Percentiles rank a stretch among this genome's conserved stretches.
Conservation (phyloP, 2,113 vertebrate genomes). For the Rhadina sibilatrix region DNA sequence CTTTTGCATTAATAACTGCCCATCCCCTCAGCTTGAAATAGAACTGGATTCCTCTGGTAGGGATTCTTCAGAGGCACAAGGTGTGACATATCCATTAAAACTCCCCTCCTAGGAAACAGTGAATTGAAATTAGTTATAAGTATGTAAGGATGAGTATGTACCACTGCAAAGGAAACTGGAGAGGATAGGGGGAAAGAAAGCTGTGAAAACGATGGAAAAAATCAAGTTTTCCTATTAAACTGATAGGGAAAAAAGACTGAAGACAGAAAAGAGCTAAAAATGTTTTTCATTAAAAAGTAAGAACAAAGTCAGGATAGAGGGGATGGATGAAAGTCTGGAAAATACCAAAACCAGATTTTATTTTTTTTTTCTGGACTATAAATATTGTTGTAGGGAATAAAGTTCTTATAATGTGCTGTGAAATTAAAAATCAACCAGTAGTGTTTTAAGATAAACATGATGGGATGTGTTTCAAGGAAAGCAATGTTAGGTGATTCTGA, state of each 20-base stretch:
- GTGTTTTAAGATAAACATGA: neutral
- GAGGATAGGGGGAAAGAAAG: neutral
- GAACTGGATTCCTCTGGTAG: neutral
- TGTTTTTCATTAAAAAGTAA: slow-evolving; percentile 33
- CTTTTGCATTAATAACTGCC: neutral
- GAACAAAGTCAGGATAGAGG: slow-evolving; percentile 38
- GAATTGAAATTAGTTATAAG: neutral
- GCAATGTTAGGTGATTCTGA: neutral
- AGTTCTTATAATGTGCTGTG: neutral
- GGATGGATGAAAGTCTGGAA: slow-evolving; percentile 50
- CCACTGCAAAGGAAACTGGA: neutral
- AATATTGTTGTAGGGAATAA: slow-evolving; percentile 9
- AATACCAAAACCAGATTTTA: slow-evolving; percentile 32
- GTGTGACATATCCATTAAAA: neutral
- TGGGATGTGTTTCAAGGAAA: neutral
- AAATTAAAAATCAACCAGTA: neutral
- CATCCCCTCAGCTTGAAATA: neutral
- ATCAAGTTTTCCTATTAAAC: neutral
- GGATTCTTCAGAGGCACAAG: neutral
- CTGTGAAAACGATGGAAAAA: slow-evolving; percentile 1
- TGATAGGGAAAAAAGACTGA: neutral
- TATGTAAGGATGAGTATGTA: neutral
- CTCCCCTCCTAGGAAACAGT: neutral
- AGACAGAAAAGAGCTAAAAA: slow-evolving; percentile 10
- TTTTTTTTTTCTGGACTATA: neutral